Conservation (phyloP, 2,888 invertebrate species). For the Rhingia rostrata region DNA sequence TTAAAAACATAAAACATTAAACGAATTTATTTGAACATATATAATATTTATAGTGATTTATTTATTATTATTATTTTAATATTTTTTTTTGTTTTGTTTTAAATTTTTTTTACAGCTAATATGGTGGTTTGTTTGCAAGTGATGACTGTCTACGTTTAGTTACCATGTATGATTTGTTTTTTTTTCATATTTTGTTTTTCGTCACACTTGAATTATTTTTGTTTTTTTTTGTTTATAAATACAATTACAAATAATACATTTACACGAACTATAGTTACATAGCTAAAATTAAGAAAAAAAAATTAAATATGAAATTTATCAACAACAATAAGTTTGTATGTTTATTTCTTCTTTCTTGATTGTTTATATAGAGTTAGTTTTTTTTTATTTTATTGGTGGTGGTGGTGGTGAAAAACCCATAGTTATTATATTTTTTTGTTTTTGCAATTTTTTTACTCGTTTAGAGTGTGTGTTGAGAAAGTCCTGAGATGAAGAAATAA, state of each 20-base stretch:
- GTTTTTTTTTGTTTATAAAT: constrained; percentile 63
- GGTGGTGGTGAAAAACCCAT: constrained; percentile 59
- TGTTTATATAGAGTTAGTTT: constrained; percentile 17
- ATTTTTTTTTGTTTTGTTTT: constrained; percentile 19
- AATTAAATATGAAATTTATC: constrained; percentile 71
- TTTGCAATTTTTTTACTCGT: constrained; percentile 31
- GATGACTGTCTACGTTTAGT: constrained; percentile 72
- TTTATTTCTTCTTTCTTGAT: constrained; percentile 29
- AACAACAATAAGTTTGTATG: constrained; percentile 61
- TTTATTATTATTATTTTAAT: constrained; percentile 39
- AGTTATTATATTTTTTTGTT: constrained; percentile 18
- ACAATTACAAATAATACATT: constrained; percentile 74
- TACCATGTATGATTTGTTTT: constrained; percentile 53
- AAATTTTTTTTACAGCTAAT: constrained; percentile 66
- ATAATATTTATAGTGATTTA: constrained; percentile 68
- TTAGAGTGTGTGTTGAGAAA: constrained; percentile 41
- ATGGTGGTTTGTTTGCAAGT: constrained; percentile 74
- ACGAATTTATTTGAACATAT: constrained; percentile 70
- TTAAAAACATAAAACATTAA: constrained; percentile 72
- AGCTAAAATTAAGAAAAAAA: constrained; percentile 67
- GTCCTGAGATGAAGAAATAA: constrained; percentile 67
- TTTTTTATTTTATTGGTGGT: constrained; percentile 63
- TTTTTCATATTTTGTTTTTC: constrained; percentile 41
- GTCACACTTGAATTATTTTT: constrained; percentile 69
- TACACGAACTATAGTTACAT: constrained; percentile 73